Evolutionary conservation across 2,113 vertebrate species (phyloP).

Genomic region (Vulpes lagopus): DNA sequence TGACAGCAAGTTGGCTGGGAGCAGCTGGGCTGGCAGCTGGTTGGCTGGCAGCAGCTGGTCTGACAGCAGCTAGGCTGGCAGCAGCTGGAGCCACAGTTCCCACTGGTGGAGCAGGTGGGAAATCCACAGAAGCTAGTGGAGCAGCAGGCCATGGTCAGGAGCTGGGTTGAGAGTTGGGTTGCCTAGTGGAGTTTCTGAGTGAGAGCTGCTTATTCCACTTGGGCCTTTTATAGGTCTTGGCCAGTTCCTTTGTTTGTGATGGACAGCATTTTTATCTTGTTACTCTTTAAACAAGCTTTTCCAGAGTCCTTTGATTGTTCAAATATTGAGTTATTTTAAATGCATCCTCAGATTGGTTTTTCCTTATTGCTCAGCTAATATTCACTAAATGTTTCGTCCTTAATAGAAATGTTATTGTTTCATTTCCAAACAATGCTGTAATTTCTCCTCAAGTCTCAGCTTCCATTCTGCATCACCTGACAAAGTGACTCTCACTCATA

Average conservation of each 20-base stretch:
- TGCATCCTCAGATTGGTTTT: conserved; percentile 32
- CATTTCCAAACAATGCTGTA: conserved; percentile 46
- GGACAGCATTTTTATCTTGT: conserved; percentile 65
- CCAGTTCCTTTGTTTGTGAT: not conserved
- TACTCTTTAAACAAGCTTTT: conserved; percentile 63
- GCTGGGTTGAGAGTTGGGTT: not conserved
- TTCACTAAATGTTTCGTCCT: conserved; percentile 46
- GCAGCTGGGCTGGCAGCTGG: not conserved
- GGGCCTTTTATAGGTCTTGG: conserved; percentile 67
- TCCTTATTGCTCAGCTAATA: conserved; percentile 71
- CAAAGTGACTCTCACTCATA: conserved; percentile 15
- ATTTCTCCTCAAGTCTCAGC: conserved; percentile 23
- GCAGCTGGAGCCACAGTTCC: conserved; percentile 70
- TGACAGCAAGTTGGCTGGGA: not conserved
- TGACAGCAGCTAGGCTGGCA: not conserved
- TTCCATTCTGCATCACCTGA: conserved; percentile 36
- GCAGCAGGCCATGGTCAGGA: conserved; percentile 71
- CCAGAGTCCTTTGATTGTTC: not conserved
- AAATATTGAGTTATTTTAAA: conserved; percentile 61
- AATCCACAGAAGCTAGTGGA: conserved; percentile 73
- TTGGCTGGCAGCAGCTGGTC: conserved; percentile 52
- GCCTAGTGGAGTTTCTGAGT: conserved; percentile 20
- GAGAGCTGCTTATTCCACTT: not conserved
- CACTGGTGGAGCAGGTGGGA: conserved; percentile 65
- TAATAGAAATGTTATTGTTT: conserved; percentile 26